phyloP scores from a whole-genome alignment of 2,113 vertebrate species.

The Leucoraja erinaceus region DNA sequence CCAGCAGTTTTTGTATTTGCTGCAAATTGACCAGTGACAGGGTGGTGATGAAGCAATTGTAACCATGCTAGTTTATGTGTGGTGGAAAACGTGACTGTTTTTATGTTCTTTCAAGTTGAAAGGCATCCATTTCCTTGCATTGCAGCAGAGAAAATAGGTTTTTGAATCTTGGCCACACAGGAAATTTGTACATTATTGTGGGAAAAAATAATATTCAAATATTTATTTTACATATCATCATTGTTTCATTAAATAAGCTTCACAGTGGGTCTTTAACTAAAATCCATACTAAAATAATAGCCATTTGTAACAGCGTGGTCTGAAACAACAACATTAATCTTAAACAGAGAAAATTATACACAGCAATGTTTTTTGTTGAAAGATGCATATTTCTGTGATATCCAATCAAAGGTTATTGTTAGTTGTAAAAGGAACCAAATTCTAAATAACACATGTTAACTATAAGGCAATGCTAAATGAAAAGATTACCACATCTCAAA shows the following conservation, averaged over 20 bases:
- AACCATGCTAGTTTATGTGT: background rate
- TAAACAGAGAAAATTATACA: background rate
- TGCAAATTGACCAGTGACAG: background rate
- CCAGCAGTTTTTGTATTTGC: constrained; percentile 1
- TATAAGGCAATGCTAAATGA: background rate
- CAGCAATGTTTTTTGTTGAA: background rate
- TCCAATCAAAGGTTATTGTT: background rate
- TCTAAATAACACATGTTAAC: background rate
- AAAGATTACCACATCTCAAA: too few species aligned
- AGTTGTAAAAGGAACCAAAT: background rate
- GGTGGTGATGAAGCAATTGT: background rate
- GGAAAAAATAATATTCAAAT: background rate
- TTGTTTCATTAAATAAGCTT: background rate
- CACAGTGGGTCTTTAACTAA: background rate
- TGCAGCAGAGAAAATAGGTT: background rate
- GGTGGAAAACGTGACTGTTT: background rate
- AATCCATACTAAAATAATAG: background rate
- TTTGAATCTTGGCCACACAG: background rate
- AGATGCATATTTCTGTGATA: background rate
- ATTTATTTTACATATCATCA: background rate
- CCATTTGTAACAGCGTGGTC: background rate
- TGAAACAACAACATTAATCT: background rate
- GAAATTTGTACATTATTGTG: background rate
- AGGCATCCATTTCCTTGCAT: background rate
- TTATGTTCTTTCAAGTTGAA: background rate